Conservation (phyloP, 1,140 invertebrate species). For the Musca vetustissima region DNA sequence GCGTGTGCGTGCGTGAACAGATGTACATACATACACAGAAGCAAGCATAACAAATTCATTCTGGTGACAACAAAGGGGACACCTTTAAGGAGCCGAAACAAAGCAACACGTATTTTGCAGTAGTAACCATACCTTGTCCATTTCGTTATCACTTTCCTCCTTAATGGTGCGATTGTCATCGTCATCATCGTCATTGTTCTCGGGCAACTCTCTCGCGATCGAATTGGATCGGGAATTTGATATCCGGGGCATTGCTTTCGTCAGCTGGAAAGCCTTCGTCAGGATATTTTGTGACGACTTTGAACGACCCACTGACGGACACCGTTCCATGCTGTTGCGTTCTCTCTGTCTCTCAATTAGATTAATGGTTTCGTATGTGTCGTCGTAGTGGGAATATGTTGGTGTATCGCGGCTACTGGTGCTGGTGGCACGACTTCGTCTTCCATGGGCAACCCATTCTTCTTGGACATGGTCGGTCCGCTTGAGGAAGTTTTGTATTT, state of each 20-base stretch:
- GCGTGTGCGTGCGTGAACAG: too few relatives aligned
- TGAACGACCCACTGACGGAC: slow-evolving; percentile 61
- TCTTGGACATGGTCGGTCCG: slow-evolving; percentile 84
- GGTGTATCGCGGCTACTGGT: slow-evolving; percentile 47
- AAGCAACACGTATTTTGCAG: not conserved
- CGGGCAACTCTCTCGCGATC: slow-evolving; percentile 57
- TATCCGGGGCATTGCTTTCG: slow-evolving; percentile 60
- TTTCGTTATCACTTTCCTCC: slow-evolving; percentile 51
- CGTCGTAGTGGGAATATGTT: slow-evolving; percentile 40
- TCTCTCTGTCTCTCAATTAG: slow-evolving; percentile 51
- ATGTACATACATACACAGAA: too few relatives aligned
- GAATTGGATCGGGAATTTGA: slow-evolving; percentile 51
- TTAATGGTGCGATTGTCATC: slow-evolving; percentile 52
- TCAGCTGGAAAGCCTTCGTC: slow-evolving; percentile 76
- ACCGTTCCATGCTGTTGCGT: slow-evolving; percentile 48
- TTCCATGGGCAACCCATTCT: slow-evolving; percentile 66
- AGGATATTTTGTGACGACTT: slow-evolving; percentile 76
- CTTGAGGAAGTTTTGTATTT: slow-evolving; percentile 77
- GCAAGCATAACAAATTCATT: too few relatives aligned
- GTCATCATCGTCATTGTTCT: slow-evolving; percentile 29
- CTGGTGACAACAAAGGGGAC: too few relatives aligned
- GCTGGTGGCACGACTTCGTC: slow-evolving; percentile 55
- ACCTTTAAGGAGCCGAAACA: too few relatives aligned
- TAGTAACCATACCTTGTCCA: slow-evolving; percentile 36
- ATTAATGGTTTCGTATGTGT: slow-evolving; percentile 48